phyloP scores from a whole-genome alignment of 2,888 invertebrate species.

The Odontocolon sp. region DNA sequence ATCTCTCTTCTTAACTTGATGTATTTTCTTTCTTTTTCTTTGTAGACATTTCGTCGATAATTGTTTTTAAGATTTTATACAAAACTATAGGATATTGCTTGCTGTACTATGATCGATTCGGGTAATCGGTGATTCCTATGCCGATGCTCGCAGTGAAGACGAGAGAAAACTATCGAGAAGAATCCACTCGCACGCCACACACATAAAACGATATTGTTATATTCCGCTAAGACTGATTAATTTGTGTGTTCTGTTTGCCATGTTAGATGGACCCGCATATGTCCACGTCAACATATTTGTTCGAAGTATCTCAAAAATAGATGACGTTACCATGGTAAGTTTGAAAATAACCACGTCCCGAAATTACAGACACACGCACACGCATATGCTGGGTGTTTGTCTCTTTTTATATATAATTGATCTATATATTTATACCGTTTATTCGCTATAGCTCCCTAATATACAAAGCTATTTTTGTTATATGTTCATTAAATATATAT shows the following conservation, averaged over 20 bases:
- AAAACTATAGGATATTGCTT: background rate
- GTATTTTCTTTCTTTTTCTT: background rate
- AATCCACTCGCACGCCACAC: constrained; percentile 38
- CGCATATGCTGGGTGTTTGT: constrained; percentile 71
- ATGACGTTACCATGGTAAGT: constrained; percentile 99
- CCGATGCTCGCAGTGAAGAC: background rate
- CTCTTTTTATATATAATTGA: constrained; percentile 57
- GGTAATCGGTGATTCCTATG: background rate
- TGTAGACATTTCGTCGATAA: background rate
- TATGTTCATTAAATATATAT: constrained; percentile 3
- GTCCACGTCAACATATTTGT: constrained; percentile 99
- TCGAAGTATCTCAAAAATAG: constrained; percentile 99
- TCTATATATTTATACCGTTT: constrained; percentile 38
- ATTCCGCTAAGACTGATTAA: constrained; percentile 74
- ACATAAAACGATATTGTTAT: constrained; percentile 53
- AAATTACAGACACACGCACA: constrained; percentile 73
- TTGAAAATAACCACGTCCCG: constrained; percentile 66
- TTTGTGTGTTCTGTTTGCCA: constrained; percentile 80
- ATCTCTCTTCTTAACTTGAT: background rate
- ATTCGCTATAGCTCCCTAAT: constrained; percentile 41
- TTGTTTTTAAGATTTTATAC: background rate
- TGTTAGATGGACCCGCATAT: constrained; percentile 95
- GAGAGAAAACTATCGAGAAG: constrained; percentile 27
- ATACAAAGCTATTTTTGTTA: constrained; percentile 32
- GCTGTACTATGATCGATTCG: background rate